Evolutionary conservation across 2,888 invertebrate species (phyloP).

Genomic region (Tachina grossa): DNA sequence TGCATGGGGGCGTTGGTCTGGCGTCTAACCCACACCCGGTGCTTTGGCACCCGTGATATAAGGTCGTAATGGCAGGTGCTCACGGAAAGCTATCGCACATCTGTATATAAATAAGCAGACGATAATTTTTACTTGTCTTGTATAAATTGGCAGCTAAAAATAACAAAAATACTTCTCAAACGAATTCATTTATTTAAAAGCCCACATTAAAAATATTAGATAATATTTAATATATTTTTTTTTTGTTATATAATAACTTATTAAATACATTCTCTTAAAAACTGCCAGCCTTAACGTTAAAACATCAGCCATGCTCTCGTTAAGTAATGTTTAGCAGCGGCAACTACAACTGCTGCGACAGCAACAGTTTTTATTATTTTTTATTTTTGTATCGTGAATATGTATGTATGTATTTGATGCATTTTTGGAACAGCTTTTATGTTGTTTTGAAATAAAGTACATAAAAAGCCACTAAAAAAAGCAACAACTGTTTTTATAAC

Average conservation of each 20-base stretch:
- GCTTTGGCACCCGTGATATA: no score
- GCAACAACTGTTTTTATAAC: constrained; percentile 63
- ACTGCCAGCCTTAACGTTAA: constrained; percentile 32
- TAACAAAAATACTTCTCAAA: not conserved
- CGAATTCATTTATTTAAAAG: not conserved
- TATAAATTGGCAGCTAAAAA: not conserved
- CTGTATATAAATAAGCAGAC: no score
- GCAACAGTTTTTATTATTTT: constrained; percentile 48
- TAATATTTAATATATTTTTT: constrained; percentile 28
- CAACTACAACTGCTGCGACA: constrained; percentile 18
- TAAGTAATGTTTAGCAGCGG: constrained; percentile 31
- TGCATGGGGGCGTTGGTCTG: no score
- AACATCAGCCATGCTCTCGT: constrained; percentile 28
- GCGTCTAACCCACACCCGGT: no score
- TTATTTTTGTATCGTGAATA: not conserved
- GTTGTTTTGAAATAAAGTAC: constrained; percentile 50
- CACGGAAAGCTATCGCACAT: no score
- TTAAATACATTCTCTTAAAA: constrained; percentile 52
- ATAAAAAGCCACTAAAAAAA: constrained; percentile 14
- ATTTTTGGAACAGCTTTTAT: constrained; percentile 45
- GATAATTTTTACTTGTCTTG: no score
- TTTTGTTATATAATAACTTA: constrained; percentile 52
- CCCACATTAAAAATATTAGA: not conserved
- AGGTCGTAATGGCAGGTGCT: no score
- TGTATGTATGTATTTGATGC: constrained; percentile 8